phyloP scores from a whole-genome alignment of 2,888 invertebrate species.

The Euplexia lucipara region DNA sequence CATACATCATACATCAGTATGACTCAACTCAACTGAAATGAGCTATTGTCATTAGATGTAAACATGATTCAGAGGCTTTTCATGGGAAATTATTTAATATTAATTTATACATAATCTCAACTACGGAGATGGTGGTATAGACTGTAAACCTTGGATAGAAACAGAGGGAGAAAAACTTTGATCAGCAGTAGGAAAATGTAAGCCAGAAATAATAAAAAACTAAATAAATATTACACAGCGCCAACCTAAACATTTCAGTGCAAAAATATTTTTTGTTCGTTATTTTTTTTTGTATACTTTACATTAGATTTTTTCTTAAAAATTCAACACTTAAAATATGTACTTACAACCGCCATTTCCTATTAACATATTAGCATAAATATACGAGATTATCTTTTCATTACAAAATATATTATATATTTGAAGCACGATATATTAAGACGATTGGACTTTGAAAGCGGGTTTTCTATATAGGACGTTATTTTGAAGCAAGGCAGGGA shows the following conservation, averaged over 20 bases:
- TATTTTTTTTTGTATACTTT: conserved; percentile 27
- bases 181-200: no score
- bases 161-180: no score
- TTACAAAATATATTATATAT: conserved; percentile 38
- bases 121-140: no score
- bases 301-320: conserved; percentile 53
- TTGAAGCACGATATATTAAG: conserved; percentile 45
- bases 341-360: conserved; percentile 48
- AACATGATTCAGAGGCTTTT: background rate
- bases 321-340: conserved; percentile 62
- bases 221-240: conserved; percentile 46
- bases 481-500: no score
- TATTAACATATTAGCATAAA: conserved; percentile 30
- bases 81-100: no score
- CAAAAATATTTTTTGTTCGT: conserved; percentile 60
- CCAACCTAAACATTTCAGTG: conserved; percentile 34
- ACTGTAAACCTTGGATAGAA: no score
- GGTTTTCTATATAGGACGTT: background rate
- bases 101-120: no score
- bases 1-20: no score
- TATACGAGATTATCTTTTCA: conserved; percentile 24
- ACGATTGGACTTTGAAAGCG: conserved; percentile 12
- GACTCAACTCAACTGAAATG: no score
- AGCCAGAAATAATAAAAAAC: background rate
- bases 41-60: background rate